Evolutionary conservation across 2,113 vertebrate species (phyloP), one percentile per base, ranked within the genome.

Genomic region (Syngnathus scovelli): DNA sequence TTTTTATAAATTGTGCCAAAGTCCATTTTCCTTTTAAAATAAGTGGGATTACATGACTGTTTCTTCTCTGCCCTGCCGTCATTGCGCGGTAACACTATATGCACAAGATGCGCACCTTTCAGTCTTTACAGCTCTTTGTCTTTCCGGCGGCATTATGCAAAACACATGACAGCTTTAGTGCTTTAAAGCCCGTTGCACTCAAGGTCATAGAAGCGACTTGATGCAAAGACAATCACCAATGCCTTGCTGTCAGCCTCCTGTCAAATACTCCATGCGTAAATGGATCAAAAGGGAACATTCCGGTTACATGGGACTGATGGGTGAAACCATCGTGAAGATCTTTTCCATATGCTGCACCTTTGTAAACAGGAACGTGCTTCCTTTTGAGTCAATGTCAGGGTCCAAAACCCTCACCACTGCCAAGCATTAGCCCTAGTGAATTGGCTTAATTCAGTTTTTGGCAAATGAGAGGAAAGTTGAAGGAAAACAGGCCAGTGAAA

Each of bases 341-440:
- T 41, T 61, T 61, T 61, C 8, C 55, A 58, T 36, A 58, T 58
- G 55, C 55, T 58, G 55, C 27, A 58, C 55, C 36, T 58, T 58
- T 36, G 13, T 18, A 7, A 36, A 36, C 12, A 36, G 55, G 5
- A 15, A 51, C 3, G 7, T 19, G 48, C 48, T 51, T 51, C 48
- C 18, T n/a, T 51, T 51, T 51, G 48, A 19, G 16, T 7, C 1
- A 10, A 49, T 19, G 16, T 49, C 46, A 19, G 27, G 27, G 27
- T 33, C 27, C 27, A 33, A 33, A 33, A 33, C 27, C 27, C 27
- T 33, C 27, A 3, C 27, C 27, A 33, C 27, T 27, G 27, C 27
- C 27, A 2, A 27, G 27, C 27, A 33, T 33, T 33, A 33, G 3
- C 27, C 27, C 27, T 33, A 33, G 27, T 33, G 27, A 33, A 33